Evolutionary conservation across 2,888 invertebrate species (phyloP).

Genomic region (Lasioglossum leucozonium): DNA sequence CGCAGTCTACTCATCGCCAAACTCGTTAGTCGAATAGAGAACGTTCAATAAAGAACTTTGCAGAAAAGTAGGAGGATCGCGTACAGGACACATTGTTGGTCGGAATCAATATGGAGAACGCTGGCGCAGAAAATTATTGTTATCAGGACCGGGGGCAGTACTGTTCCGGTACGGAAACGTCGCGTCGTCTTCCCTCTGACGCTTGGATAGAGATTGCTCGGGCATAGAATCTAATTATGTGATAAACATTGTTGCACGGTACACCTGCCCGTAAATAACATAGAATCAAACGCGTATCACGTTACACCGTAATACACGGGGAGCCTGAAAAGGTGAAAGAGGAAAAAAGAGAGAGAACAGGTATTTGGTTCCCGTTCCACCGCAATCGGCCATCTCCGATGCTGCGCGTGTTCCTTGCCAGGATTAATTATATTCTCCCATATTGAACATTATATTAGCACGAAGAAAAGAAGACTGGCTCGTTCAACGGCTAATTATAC

Average conservation of each 20-base stretch:
- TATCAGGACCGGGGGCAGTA: slow-evolving; percentile 40
- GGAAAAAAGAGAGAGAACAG: slow-evolving; percentile 43
- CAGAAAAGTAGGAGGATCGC: background rate
- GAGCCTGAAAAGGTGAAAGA: slow-evolving; percentile 16
- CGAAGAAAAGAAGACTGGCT: slow-evolving; percentile 35
- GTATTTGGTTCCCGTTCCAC: slow-evolving; percentile 45
- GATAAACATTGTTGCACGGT: slow-evolving; percentile 72
- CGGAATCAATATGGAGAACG: slow-evolving; percentile 68
- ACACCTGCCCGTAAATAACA: slow-evolving; percentile 75
- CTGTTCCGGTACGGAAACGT: slow-evolving; percentile 56
- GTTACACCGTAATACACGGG: slow-evolving; percentile 72
- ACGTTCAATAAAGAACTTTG: background rate
- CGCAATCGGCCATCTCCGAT: slow-evolving; percentile 53
- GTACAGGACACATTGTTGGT: slow-evolving; percentile 15
- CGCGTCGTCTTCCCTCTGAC: slow-evolving; percentile 40
- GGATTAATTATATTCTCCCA: slow-evolving; percentile 58
- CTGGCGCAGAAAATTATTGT: slow-evolving; percentile 62
- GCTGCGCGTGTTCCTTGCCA: slow-evolving; percentile 56
- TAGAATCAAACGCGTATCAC: slow-evolving; percentile 75
- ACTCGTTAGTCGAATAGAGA: no score
- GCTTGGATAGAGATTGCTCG: slow-evolving; percentile 66
- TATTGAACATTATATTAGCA: slow-evolving; percentile 42
- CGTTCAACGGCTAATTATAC: slow-evolving; percentile 34
- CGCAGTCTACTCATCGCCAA: no score
- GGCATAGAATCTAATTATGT: slow-evolving; percentile 72